Conservation (phyloP, 2,797 vertebrate species). For the Orestias chungarensis region DNA sequence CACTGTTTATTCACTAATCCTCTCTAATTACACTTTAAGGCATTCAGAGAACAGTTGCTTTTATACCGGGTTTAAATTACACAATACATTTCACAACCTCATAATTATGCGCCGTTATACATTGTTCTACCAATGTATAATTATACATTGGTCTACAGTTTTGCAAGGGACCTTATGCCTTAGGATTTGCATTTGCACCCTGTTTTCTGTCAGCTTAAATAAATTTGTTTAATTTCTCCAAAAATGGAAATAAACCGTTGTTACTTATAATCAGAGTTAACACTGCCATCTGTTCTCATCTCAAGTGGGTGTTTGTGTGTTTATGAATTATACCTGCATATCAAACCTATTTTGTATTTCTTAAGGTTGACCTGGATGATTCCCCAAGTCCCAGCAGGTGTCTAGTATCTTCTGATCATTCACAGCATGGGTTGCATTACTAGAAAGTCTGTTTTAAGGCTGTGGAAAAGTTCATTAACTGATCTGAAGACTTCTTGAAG, state of each 20-base stretch:
- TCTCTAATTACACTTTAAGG: no score
- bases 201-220: not conserved
- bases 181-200: not conserved
- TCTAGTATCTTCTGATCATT: conserved; percentile 12
- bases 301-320: not conserved
- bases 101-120: no score
- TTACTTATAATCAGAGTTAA: not conserved
- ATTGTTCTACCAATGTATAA: no score
- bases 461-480: not conserved
- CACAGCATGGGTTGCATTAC: not conserved
- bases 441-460: not conserved
- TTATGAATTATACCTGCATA: not conserved
- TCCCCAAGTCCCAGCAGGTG: conserved; percentile 20
- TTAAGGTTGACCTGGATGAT: conserved; percentile 21
- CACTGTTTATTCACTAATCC: no score
- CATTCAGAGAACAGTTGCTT: no score
- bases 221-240: not conserved
- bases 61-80: no score
- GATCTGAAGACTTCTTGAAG: conserved; percentile 4
- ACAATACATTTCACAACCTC: no score
- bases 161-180: not conserved
- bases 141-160: no score
- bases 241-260: not conserved
- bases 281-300: not conserved
- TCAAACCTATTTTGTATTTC: conserved; percentile 21